Base-by-base conservation (phyloP, 2,113 vertebrate genomes). In the Pteropus alecto region DNA sequence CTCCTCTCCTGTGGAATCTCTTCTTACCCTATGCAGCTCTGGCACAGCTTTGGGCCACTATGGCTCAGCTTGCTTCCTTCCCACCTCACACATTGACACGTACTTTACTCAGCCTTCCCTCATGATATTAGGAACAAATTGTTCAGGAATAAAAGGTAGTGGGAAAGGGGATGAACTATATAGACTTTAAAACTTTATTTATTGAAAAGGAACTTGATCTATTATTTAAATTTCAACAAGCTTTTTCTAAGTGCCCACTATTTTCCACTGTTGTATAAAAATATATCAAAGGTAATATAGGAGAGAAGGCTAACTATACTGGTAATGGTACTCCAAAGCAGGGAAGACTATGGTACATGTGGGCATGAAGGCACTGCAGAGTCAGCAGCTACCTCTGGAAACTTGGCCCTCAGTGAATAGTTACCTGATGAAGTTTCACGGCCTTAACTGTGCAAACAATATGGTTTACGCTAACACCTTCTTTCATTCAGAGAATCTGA, bases 221-320 rank as follows among this genome's bases (percentile, higher is more conserved):
- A 74, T 96, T 51, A 85, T 82, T 91, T 92, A 35, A 78, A 58
- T 93, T 96, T 65, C 51, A 88, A 63, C 16, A n/a, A 84, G 73
- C 21, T 46, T 74, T 79, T 92, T 35, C 35, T 28, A 93, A 87
- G 18, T 93, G 28, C 12, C 41, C 84, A 68, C 2, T 77, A 41
- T 46, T 78, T 73, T n/a, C 63, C 33, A 87, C 33, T 65, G 67
- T 33, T 51, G 30, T 35, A 6, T 70, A 24, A 43, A 77, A 71
- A 48, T 48, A 6, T 38, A 73, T 54, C 2, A 5, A 22, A 9
- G 6, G 14, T 65, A 58, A 85, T 38, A 21, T 56, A 58, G 58
- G 21, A 84, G 30, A 78, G 33, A 56, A 18, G 12, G 15, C 6
- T 86, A 30, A 28, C 14, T 30, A 56, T 7, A 6, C 24, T 56